Base-by-base conservation (phyloP, 2,797 vertebrate genomes). In the Gymnoscopelus braueri region DNA sequence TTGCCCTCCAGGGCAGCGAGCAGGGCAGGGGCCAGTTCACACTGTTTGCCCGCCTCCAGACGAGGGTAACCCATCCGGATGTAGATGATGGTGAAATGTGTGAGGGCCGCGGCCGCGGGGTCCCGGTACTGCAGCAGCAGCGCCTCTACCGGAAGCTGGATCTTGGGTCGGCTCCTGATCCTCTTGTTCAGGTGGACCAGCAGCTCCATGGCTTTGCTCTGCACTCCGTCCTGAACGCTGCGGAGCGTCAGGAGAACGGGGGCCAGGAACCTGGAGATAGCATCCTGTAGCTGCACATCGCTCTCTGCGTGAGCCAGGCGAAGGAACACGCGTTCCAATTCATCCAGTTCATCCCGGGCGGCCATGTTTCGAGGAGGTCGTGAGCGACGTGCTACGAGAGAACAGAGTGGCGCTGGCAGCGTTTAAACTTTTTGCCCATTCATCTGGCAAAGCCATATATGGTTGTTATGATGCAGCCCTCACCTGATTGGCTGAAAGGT, bases 11-110 rank as follows among this genome's bases (percentile, higher is more conserved):
- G 99, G 68, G 98, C 97, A 67, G 97, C 98, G 57, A 99, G 96
- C 29, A 99, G 94, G 13, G 95, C 98, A 0, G 97, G 98, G 61
- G 98, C 97, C 80, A 99, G 88, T 81, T 99, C 98, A 80, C 98
- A 98, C 11, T 98, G 98, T 83, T 97, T 98, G 62, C 95, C 95
- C 78, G 98, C 95, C 67, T 97, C 96, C 14, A 99, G 90, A 57
- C 98, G 96, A 56, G 98, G 98, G 82, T 96, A 99, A 24, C 98
- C 98, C 96, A 99, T 97, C 92, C 99, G 99, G 80, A 99, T 98
- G 84, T 99, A 99, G 87, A 99, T 99, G 85, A 99, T 99, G 63
- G 98, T 99, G 84, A 99, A 99, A 93, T 99, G 99, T 97, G 98
- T 69, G 19, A 65, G 64, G 14, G 55, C 39, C 39, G 39, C 7